These are phyloP conservation scores for Acanthis flammea DNA, from an alignment of 2,797 vertebrate species.

Conservation along the genomic window DNA sequence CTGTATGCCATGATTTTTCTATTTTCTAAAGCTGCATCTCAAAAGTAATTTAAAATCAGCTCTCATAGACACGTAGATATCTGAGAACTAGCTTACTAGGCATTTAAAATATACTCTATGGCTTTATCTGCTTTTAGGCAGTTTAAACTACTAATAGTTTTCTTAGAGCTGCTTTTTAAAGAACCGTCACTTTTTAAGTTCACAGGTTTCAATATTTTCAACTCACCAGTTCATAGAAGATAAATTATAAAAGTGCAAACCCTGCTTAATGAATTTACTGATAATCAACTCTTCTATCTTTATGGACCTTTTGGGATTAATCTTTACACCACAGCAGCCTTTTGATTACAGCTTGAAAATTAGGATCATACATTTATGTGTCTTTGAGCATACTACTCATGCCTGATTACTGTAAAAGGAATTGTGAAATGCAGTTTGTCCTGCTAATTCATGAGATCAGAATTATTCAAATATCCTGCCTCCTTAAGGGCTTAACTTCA, in stretches of 20 bases:
- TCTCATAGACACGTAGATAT: neutral
- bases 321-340: neutral
- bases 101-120: neutral
- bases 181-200: neutral
- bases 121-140: neutral
- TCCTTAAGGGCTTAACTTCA: neutral
- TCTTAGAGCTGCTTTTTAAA: neutral
- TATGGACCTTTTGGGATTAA: neutral
- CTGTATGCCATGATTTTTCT: neutral
- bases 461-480: neutral
- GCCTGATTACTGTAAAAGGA: neutral
- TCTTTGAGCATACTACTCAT: neutral
- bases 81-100: neutral
- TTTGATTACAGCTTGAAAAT: neutral
- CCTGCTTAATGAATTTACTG: neutral
- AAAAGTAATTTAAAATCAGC: neutral
- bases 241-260: neutral
- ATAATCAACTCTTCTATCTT: neutral
- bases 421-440: neutral
- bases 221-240: neutral
- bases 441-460: neutral
- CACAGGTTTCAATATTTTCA: neutral
- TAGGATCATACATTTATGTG: neutral
- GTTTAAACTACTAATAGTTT: neutral
- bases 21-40: neutral